phyloP scores from a whole-genome alignment of 2,113 vertebrate genomes.

The Gasterosteus aculeatus region DNA sequence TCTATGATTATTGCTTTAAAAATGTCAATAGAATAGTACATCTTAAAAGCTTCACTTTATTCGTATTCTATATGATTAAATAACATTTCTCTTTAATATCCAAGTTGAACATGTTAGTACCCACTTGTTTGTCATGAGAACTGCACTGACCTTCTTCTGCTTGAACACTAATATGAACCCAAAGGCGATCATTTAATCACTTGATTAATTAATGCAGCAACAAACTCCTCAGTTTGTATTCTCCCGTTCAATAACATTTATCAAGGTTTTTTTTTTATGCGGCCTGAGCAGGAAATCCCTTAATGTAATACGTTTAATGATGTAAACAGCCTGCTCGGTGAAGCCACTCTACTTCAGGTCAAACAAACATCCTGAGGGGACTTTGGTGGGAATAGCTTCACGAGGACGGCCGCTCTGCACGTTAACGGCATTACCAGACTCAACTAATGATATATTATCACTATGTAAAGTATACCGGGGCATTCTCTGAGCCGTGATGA shows the following conservation, averaged over 20 bases:
- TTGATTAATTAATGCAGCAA: not conserved
- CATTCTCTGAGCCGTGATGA: not conserved
- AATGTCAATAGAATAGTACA: not conserved
- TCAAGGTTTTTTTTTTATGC: not conserved
- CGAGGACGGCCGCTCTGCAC: constrained; percentile 2
- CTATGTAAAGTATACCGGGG: not conserved
- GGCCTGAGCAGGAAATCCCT: not conserved
- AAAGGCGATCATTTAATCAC: not conserved
- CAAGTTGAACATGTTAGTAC: not conserved
- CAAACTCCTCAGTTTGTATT: not conserved
- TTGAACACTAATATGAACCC: not conserved
- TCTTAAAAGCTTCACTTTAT: not conserved
- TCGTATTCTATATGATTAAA: too few relatives aligned
- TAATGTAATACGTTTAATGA: not conserved
- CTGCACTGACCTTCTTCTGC: not conserved
- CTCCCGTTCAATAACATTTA: not conserved
- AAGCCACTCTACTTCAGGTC: not conserved
- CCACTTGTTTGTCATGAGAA: not conserved
- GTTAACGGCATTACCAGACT: not conserved
- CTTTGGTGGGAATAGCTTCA: constrained; percentile 3
- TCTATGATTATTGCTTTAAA: not conserved
- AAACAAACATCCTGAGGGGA: constrained; percentile 5
- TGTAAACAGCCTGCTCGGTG: not conserved
- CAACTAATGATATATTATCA: not conserved
- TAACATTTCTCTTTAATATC: too few relatives aligned